phyloP scores from a whole-genome alignment of 2,113 vertebrate genomes.

The Phaethon lepturus region DNA sequence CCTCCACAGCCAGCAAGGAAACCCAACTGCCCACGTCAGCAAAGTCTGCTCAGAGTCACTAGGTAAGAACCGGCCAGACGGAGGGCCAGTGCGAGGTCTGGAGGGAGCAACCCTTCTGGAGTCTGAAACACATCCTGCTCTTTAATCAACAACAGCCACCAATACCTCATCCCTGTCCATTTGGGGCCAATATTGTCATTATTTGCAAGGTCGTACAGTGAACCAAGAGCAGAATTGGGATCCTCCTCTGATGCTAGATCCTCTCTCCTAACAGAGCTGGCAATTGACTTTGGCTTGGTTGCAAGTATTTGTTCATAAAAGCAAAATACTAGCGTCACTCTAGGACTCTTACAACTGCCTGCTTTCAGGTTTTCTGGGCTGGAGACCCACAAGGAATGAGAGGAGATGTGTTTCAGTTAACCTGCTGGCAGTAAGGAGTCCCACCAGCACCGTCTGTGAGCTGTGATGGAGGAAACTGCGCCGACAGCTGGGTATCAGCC shows the following conservation, averaged over 20 bases:
- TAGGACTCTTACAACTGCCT: neutral
- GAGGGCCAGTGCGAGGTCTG: neutral
- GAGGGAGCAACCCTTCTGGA: neutral
- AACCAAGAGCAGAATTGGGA: neutral
- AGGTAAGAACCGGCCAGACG: neutral
- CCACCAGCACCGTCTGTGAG: neutral
- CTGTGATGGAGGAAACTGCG: neutral
- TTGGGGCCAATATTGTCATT: neutral
- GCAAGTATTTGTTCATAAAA: slow-evolving; percentile 5
- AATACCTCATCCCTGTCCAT: neutral
- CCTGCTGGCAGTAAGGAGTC: neutral
- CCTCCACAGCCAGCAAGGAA: neutral
- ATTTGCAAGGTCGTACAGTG: neutral
- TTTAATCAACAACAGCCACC: slow-evolving; percentile 25
- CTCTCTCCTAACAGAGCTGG: neutral
- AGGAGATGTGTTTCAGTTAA: neutral
- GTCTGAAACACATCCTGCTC: slow-evolving; percentile 8
- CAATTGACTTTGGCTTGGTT: neutral
- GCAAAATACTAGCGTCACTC: neutral
- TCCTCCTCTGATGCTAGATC: neutral
- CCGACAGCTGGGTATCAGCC: neutral
- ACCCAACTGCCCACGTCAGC: neutral
- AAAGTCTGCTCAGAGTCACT: neutral
- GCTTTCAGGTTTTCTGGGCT: neutral
- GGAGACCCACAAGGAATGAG: neutral